Conservation (phyloP, 2,888 invertebrate genomes). For the Drosophila tanythrix region DNA sequence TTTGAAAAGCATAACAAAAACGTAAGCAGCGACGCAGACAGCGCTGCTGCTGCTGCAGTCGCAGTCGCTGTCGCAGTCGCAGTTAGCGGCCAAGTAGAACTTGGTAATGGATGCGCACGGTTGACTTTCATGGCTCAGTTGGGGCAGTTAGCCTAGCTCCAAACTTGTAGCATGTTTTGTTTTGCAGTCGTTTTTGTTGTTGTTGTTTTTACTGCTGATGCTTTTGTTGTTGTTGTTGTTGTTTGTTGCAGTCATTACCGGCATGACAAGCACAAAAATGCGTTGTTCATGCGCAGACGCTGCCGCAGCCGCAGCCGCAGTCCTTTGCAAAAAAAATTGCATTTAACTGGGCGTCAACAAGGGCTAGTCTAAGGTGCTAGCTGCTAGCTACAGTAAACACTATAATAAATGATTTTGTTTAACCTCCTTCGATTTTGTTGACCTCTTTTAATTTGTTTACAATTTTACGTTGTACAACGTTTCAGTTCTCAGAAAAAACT, state of each 20-base stretch:
- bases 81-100: conserved; percentile 66
- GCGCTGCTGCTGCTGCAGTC: background rate
- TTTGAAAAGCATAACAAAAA: conserved; percentile 78
- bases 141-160: conserved; percentile 75
- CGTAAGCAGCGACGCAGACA: conserved; percentile 11
- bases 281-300: conserved; percentile 73
- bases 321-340: conserved; percentile 59
- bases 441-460: background rate
- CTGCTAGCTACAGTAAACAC: background rate
- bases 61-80: conserved; percentile 33
- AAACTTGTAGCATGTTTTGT: conserved; percentile 69
- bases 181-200: conserved; percentile 30
- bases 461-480: background rate
- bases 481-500: background rate
- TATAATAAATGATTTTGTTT: background rate
- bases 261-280: conserved; percentile 82
- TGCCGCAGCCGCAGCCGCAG: conserved; percentile 28
- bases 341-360: conserved; percentile 71
- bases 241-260: conserved; percentile 76
- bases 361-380: conserved; percentile 53
- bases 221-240: conserved; percentile 13
- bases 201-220: conserved; percentile 5
- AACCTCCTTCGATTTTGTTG: no score
- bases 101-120: conserved; percentile 74
- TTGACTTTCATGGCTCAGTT: conserved; percentile 83